phyloP scores from a whole-genome alignment of 2,888 invertebrate species.

The Colletes collaris region DNA sequence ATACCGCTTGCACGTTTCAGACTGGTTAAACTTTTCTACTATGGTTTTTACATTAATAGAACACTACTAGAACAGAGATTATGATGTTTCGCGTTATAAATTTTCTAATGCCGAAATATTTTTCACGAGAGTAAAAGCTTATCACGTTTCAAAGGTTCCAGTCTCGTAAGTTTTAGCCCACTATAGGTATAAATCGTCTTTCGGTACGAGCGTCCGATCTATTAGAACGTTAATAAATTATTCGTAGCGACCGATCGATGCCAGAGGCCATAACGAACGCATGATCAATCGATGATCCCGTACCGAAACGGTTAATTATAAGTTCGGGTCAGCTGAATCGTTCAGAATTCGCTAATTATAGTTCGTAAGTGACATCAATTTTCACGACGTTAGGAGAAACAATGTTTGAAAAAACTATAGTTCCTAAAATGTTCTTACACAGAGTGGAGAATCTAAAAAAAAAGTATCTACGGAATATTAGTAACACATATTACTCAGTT shows the following conservation, averaged over 20 bases:
- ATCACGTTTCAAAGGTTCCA: slow-evolving; percentile 48
- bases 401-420: slow-evolving; percentile 10
- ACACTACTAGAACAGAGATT: slow-evolving; percentile 43
- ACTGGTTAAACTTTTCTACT: slow-evolving; percentile 31
- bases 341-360: neutral
- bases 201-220: no score
- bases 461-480: no score
- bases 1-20: slow-evolving; percentile 12
- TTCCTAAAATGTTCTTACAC: slow-evolving; percentile 1
- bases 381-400: slow-evolving; percentile 18
- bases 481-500: no score
- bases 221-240: no score
- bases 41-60: slow-evolving; percentile 35
- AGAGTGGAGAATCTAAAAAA: neutral
- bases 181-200: neutral
- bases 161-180: slow-evolving; percentile 51
- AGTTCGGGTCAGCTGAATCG: slow-evolving; percentile 3
- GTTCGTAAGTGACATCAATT: slow-evolving; percentile 3
- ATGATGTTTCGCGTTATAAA: slow-evolving; percentile 33
- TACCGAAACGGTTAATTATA: neutral
- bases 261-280: no score
- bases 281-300: no score
- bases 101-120: slow-evolving; percentile 36
- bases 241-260: no score
- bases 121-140: slow-evolving; percentile 38